These are phyloP conservation scores for Euphonia xanthogaster DNA, from an alignment of 2,797 vertebrate species.

Conservation along the genomic window DNA sequence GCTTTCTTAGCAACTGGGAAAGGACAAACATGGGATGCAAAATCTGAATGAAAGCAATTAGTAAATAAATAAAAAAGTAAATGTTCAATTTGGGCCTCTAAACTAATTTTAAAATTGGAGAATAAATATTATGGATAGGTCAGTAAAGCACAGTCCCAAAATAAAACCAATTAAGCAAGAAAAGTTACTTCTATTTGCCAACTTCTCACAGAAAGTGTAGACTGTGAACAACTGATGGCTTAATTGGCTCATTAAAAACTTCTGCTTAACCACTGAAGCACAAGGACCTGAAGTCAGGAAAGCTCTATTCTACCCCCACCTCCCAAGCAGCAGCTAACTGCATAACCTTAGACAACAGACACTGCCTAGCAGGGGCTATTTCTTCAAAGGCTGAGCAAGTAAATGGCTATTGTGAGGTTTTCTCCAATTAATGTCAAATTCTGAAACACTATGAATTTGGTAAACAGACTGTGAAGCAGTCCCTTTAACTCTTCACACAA, in stretches of 20 bases:
- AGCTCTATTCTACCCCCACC: neutral
- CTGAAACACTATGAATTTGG: neutral
- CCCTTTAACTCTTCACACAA: neutral
- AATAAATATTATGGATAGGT: slow-evolving; percentile 33
- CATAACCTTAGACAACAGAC: neutral
- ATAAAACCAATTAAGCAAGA: slow-evolving; percentile 58
- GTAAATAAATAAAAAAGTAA: neutral
- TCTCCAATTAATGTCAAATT: neutral
- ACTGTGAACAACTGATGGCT: slow-evolving; percentile 51
- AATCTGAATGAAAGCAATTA: neutral
- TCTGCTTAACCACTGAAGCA: slow-evolving; percentile 38
- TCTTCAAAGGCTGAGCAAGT: neutral
- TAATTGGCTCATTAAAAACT: slow-evolving; percentile 65
- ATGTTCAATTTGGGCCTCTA: neutral
- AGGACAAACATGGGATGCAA: neutral
- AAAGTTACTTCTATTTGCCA: slow-evolving; percentile 53
- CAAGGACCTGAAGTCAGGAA: neutral
- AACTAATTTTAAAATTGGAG: neutral
- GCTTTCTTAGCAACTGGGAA: neutral
- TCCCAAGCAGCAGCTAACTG: neutral
- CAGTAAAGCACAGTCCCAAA: slow-evolving; percentile 3
- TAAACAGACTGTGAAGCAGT: neutral
- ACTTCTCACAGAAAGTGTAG: slow-evolving; percentile 22
- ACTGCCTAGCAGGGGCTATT: neutral
- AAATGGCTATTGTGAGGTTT: neutral